Conservation (phyloP, 1,140 invertebrate species). For the Hormaphis cornu region DNA sequence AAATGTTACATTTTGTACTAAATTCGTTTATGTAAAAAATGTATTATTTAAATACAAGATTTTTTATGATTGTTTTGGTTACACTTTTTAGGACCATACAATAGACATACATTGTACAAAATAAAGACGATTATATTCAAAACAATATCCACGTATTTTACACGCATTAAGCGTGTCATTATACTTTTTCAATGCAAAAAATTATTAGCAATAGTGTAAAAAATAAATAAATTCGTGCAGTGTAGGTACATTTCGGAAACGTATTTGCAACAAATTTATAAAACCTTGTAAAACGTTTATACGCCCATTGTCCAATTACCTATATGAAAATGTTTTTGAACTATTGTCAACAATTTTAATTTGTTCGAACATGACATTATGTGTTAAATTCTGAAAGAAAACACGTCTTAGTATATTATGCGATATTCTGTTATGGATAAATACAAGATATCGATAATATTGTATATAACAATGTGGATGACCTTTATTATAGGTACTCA, state of each 20-base stretch:
- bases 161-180: too few relatives aligned
- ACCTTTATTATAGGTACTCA: neutral
- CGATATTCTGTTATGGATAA: neutral
- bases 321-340: neutral
- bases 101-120: too few relatives aligned
- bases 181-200: too few relatives aligned
- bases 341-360: neutral
- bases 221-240: neutral
- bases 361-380: neutral
- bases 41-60: too few relatives aligned
- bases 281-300: neutral
- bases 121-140: too few relatives aligned
- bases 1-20: too few relatives aligned
- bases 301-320: neutral
- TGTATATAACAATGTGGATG: conserved; percentile 10
- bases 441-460: neutral
- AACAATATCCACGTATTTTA: too few relatives aligned
- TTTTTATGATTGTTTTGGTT: too few relatives aligned
- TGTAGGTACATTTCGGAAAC: neutral
- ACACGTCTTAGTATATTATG: neutral
- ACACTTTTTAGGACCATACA: too few relatives aligned
- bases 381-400: too few relatives aligned
- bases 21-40: too few relatives aligned
- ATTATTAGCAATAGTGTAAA: too few relatives aligned
- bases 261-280: neutral